Percentiles rank a stretch among this genome's conserved stretches.
phyloP scores from a whole-genome alignment of 2,888 invertebrate genomes.

The Galerucella calmariensis region DNA sequence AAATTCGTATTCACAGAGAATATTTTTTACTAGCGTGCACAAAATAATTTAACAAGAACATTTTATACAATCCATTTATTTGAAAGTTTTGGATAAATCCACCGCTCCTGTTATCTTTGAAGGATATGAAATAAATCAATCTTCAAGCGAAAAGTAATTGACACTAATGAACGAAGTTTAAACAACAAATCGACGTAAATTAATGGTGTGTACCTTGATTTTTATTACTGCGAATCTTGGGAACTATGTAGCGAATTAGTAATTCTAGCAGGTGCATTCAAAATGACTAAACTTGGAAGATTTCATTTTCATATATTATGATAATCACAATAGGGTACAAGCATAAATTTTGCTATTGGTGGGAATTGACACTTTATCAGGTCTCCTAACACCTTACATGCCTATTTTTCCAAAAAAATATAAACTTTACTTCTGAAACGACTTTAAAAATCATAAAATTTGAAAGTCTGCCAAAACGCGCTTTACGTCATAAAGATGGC shows the following conservation, averaged over 20 bases:
- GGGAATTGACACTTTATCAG: no score
- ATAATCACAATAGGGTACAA: no score
- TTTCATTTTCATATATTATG: no score
- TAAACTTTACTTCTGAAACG: no score
- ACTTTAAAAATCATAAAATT: no score
- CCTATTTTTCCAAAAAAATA: no score
- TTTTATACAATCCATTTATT: not conserved
- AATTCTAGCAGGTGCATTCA: conserved; percentile 1
- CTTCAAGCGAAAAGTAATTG: conserved; percentile 17
- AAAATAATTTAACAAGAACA: not conserved
- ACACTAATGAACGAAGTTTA: conserved; percentile 25
- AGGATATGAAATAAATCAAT: conserved; percentile 21
- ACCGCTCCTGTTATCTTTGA: conserved; percentile 8
- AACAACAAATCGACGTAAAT: conserved; percentile 18
- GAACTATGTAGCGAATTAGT: not conserved
- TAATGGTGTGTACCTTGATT: conserved; percentile 12
- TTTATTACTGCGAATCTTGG: conserved; percentile 5
- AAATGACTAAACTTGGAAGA: no score
- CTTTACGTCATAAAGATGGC: no score
- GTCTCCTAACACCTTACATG: no score
- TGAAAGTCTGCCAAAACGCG: no score
- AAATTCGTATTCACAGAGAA: no score
- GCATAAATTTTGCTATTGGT: no score
- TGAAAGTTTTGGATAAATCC: conserved; percentile 6
- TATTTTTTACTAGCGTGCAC: not conserved